Evolutionary conservation across 2,113 vertebrate species (phyloP), one percentile per base, ranked within the genome.

Genomic region (Callorhinus ursinus): DNA sequence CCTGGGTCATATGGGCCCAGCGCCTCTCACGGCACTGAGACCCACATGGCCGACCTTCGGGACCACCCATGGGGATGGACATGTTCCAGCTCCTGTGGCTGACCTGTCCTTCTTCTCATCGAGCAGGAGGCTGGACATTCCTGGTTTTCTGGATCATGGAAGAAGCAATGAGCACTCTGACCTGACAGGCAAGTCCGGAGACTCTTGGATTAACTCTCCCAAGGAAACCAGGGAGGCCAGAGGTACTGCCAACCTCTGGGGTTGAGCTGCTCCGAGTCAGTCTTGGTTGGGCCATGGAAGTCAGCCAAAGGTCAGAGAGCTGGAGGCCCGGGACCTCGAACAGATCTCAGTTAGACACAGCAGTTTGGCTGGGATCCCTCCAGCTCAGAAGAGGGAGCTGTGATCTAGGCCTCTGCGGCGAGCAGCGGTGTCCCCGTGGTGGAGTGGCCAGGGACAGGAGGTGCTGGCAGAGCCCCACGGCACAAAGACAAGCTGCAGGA

Each of bases 21-120:
- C 11, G 51, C 83, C 49, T 33, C 57, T 55, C 42, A 53, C 4
- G 12, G 36, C 15, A 13, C 0, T 22, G 59, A 83, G 21, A 67
- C 33, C 10, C 76, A 42, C 26, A 1, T 2, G 24, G 69, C 31
- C 33, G 14, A 33, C 33, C 36, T 82, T 7, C 67, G 36, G 10
- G 53, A 13, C 77, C 65, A 5, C 4, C 21, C 19, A 6, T 0
- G 10, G 15, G 57, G 24, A 33, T 2, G 4, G 36, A 51, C 61
- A 19, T 1, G 0, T 59, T 42, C 46, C 46, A 1, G 10, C 6
- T 3, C 76, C 39, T 0, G 6, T 1, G 14, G 36, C 61, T 65
- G 88, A 71, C 33, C 26, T 36, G 31, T 18, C 86, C 67, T 95
- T 71, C 15, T 4, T 96, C 53, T 71, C 18, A 31, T 1, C 33